Conservation (phyloP, 53 echinoderm and acorn worm genomes). For the Glandiceps talaboti region DNA sequence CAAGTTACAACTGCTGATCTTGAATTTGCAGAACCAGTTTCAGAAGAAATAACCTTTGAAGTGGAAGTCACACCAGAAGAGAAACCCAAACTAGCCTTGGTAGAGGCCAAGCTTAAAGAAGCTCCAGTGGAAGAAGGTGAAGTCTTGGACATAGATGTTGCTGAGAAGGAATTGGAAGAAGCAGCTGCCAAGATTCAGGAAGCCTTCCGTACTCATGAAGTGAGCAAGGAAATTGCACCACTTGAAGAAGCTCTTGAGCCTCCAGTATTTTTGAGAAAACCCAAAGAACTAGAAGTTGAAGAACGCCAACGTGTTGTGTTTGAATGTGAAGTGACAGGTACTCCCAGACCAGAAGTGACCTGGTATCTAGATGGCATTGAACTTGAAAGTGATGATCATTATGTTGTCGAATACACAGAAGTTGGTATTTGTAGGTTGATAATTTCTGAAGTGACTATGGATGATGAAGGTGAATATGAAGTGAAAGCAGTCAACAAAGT, state of each 20-base stretch:
- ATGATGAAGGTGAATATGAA: slow-evolving; percentile 59
- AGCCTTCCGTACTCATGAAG: neutral
- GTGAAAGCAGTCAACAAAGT: slow-evolving; percentile 87
- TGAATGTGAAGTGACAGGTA: slow-evolving; percentile 76
- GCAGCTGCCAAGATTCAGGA: neutral
- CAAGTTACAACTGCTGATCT: slow-evolving; percentile 10
- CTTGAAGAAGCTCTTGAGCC: slow-evolving; percentile 70
- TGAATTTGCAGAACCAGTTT: neutral
- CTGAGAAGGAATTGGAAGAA: neutral
- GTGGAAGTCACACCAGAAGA: slow-evolving; percentile 8
- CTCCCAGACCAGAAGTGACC: slow-evolving; percentile 53
- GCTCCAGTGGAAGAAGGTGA: slow-evolving; percentile 4
- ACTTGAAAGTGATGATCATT: slow-evolving; percentile 53
- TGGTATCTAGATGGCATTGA: slow-evolving; percentile 61
- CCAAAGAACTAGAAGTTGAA: slow-evolving; percentile 38
- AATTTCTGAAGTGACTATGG: slow-evolving; percentile 45
- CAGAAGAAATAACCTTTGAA: neutral
- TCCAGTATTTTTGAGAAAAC: slow-evolving; percentile 70
- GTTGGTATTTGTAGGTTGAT: slow-evolving; percentile 59
- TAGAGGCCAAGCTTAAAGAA: slow-evolving; percentile 19
- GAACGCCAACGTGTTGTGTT: slow-evolving; percentile 52
- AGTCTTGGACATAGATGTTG: neutral
- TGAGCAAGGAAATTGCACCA: neutral
- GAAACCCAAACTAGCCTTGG: slow-evolving; percentile 7
- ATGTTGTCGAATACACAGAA: slow-evolving; percentile 62